Percentiles rank a stretch among this genome's conserved stretches.
Evolutionary conservation across 2,797 vertebrate genomes (phyloP).

Genomic region (Semaprochilodus insignis): DNA sequence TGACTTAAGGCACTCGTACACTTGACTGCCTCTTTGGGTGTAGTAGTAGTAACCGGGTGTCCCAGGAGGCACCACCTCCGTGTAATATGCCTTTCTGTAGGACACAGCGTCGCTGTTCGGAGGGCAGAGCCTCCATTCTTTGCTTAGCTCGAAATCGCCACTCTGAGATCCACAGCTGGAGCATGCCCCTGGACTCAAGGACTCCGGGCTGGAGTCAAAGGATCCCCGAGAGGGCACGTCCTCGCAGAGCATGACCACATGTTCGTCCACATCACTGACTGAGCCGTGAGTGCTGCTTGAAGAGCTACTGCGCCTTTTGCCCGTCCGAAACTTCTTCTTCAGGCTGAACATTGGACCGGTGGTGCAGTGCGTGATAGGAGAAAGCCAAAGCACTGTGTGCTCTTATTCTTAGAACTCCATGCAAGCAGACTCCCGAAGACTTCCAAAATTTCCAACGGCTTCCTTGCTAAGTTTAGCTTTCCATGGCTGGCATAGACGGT

Average conservation of each 20-base stretch:
- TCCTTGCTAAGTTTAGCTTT: not conserved
- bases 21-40: slow-evolving; percentile 64
- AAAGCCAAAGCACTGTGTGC: not conserved
- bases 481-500: not conserved
- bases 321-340: slow-evolving; percentile 61
- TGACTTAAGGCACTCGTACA: slow-evolving; percentile 59
- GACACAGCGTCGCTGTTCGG: slow-evolving; percentile 62
- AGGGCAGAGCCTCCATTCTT: slow-evolving; percentile 43
- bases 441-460: not conserved
- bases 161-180: slow-evolving; percentile 65
- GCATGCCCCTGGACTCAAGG: slow-evolving; percentile 46
- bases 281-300: slow-evolving; percentile 64
- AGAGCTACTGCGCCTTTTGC: slow-evolving; percentile 57
- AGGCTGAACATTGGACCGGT: slow-evolving; percentile 67
- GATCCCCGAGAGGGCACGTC: slow-evolving; percentile 65
- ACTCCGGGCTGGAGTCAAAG: slow-evolving; percentile 59
- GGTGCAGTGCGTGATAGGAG: not conserved
- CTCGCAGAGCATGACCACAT: slow-evolving; percentile 79
- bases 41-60: slow-evolving; percentile 47
- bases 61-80: slow-evolving; percentile 48
- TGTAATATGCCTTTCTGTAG: slow-evolving; percentile 59
- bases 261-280: slow-evolving; percentile 70
- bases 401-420: not conserved
- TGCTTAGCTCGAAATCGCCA: slow-evolving; percentile 50
- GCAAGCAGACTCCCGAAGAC: not conserved